Percentiles rank a stretch among this genome's conserved stretches.
Evolutionary conservation across 2,113 vertebrate genomes (phyloP).

Genomic region (Sorex araneus): DNA sequence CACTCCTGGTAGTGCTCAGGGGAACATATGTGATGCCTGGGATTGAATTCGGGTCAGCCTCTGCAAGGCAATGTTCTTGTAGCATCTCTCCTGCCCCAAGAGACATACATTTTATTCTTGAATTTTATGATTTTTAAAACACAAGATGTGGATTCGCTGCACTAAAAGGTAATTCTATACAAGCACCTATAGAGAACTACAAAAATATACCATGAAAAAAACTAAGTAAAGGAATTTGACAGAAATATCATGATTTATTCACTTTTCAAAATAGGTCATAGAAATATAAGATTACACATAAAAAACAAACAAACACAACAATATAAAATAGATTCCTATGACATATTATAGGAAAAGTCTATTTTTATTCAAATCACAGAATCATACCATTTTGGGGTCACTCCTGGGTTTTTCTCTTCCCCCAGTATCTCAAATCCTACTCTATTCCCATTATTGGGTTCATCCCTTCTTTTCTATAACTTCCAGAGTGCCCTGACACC

Average conservation of each 20-base stretch:
- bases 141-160: slow-evolving; percentile 9
- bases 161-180: not conserved
- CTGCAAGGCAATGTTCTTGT: no score
- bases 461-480: not conserved
- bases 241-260: not conserved
- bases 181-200: not conserved
- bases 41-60: no score
- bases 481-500: not conserved
- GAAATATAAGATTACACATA: not conserved
- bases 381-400: not conserved
- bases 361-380: not conserved
- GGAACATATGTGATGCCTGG: no score
- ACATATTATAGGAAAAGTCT: not conserved
- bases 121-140: slow-evolving; percentile 23
- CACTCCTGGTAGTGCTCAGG: no score
- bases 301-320: not conserved
- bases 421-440: not conserved
- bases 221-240: not conserved
- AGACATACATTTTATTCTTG: not conserved
- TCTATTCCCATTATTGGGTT: not conserved
- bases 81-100: no score
- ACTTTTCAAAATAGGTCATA: not conserved
- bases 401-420: not conserved
- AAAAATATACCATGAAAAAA: not conserved
- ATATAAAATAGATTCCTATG: not conserved